Percentiles rank a stretch among this genome's conserved stretches.
These are phyloP conservation scores for Heliocidaris erythrogramma DNA, from an alignment of 35 echinoderm and acorn worm species.

Conservation along the genomic window DNA sequence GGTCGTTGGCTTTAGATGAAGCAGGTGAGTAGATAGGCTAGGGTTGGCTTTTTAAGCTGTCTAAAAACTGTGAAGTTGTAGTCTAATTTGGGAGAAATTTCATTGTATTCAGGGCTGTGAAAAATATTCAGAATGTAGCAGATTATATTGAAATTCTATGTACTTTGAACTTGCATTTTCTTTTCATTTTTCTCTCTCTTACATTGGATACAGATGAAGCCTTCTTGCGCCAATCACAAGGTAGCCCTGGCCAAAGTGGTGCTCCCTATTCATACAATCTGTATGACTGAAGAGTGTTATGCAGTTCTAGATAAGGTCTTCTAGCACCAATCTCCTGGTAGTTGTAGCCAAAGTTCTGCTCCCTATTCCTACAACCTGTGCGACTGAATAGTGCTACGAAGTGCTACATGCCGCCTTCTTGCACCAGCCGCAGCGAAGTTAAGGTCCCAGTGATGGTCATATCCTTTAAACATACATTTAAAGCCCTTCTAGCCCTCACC, in stretches of 20 bases:
- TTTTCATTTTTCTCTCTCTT: background rate
- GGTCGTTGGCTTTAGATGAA: background rate
- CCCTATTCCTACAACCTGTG: too few relatives aligned
- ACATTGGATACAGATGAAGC: conserved; percentile 6
- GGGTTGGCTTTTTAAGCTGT: background rate
- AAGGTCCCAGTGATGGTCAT: background rate
- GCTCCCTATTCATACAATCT: background rate
- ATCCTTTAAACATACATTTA: too few relatives aligned
- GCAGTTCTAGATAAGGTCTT: too few relatives aligned
- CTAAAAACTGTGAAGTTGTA: too few relatives aligned
- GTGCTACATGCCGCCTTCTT: background rate
- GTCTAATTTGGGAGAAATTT: too few relatives aligned
- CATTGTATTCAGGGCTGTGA: too few relatives aligned
- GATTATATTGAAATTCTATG: background rate
- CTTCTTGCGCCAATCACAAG: background rate
- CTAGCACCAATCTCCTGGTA: background rate
- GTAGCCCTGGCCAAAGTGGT: background rate
- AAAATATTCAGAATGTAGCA: too few relatives aligned
- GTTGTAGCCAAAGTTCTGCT: too few relatives aligned
- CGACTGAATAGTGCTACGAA: too few relatives aligned
- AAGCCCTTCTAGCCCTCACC: too few relatives aligned
- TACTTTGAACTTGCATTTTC: background rate
- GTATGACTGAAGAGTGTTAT: conserved; percentile 4
- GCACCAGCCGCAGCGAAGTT: background rate
- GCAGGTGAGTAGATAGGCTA: background rate